Percentiles rank a stretch among this genome's conserved stretches.
Evolutionary conservation across 2,888 invertebrate genomes (phyloP).

Genomic region (Thecophora atra): DNA sequence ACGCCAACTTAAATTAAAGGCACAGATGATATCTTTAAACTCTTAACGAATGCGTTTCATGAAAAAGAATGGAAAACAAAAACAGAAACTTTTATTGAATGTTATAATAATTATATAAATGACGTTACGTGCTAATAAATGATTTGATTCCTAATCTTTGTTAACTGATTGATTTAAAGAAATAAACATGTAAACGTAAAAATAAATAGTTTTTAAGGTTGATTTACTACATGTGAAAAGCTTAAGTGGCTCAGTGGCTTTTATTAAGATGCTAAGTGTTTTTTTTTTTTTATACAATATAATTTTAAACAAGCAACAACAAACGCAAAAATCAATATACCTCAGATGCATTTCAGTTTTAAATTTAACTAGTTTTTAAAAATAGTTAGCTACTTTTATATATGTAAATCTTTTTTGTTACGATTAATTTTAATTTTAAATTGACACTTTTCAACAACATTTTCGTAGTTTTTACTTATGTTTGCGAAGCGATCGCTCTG

Average conservation of each 20-base stretch:
- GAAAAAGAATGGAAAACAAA: background rate
- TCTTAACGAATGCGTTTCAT: background rate
- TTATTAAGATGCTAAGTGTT: conserved; percentile 44
- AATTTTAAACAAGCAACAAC: conserved; percentile 50
- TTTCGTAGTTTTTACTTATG: background rate
- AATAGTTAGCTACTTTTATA: conserved; percentile 30
- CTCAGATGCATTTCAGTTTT: conserved; percentile 67
- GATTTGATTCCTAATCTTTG: conserved; percentile 40
- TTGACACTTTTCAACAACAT: background rate
- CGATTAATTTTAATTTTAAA: conserved; percentile 8
- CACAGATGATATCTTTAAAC: background rate
- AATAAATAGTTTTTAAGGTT: conserved; percentile 42
- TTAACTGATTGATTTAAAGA: conserved; percentile 27
- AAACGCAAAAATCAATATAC: conserved; percentile 66
- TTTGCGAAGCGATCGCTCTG: background rate
- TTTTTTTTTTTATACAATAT: conserved; percentile 42
- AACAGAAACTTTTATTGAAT: background rate
- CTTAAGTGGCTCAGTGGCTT: conserved; percentile 24
- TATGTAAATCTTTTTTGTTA: conserved; percentile 26
- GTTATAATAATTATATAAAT: background rate
- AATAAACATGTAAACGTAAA: conserved; percentile 40
- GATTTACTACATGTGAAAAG: conserved; percentile 45
- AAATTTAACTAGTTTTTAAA: conserved; percentile 58
- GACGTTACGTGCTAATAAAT: background rate
- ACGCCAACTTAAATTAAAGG: no score